Percentiles rank a stretch among this genome's conserved stretches.
phyloP scores from a whole-genome alignment of 2,113 vertebrate genomes.

The Salvelinus sp. region DNA sequence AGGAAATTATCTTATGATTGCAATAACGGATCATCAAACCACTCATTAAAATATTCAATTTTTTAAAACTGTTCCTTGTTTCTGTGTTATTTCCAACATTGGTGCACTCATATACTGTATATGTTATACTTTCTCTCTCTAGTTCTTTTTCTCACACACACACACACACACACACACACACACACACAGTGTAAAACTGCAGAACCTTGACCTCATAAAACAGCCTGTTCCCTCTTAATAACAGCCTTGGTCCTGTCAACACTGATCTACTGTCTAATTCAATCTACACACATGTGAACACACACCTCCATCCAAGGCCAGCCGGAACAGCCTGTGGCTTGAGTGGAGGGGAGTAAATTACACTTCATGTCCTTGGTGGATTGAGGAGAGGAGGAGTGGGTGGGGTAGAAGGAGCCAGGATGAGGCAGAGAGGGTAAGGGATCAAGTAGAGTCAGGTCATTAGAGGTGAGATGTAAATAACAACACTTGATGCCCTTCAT shows the following conservation, averaged over 20 bases:
- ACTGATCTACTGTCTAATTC: conserved; percentile 61
- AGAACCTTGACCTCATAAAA: conserved; percentile 59
- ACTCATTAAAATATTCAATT: conserved; percentile 76
- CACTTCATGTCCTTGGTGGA: not conserved
- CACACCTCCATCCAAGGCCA: conserved; percentile 10
- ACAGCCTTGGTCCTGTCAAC: conserved; percentile 43
- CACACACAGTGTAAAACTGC: conserved; percentile 27
- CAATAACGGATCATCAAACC: conserved; percentile 72
- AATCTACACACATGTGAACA: conserved; percentile 37
- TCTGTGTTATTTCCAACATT: conserved; percentile 42
- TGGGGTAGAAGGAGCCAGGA: too few species aligned
- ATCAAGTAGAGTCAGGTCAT: not conserved
- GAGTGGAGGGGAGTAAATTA: not conserved
- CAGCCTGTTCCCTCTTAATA: conserved; percentile 28
- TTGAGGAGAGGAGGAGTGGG: not conserved
- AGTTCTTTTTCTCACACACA: not conserved
- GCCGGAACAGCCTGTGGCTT: not conserved
- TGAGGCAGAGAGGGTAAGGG: conserved; percentile 15
- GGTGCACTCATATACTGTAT: conserved; percentile 12
- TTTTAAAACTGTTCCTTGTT: conserved; percentile 54
- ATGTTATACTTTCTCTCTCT: not conserved
- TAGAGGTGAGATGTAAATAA: conserved; percentile 30
- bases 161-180: conserved; percentile 22
- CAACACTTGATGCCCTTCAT: conserved; percentile 43
- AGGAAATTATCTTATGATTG: conserved; percentile 67